Evolutionary conservation across 2,797 vertebrate species (phyloP), one percentile per base, ranked within the genome.

Genomic region (Hemitrygon akajei): DNA sequence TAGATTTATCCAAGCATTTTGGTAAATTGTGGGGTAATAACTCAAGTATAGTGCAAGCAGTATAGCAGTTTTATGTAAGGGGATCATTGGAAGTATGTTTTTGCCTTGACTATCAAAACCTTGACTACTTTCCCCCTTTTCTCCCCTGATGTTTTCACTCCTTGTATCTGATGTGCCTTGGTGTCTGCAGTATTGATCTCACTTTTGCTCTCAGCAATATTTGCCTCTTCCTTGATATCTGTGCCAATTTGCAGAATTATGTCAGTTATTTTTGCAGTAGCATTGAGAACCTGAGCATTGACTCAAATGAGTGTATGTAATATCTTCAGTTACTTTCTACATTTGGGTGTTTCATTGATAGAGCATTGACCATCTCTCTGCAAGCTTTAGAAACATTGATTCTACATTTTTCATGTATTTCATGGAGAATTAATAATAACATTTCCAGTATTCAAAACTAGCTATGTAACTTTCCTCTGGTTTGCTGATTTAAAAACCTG

Each of bases 191-290:
- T 69, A 69, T 34, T 69, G 30, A 60, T 60, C 25, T 27, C 47
- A 6, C 56, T 6, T 37, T 89, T 89, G n/a, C 18, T 69, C 86
- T 89, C n/a, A 22, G 30, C 58, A 63, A 89, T 9, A 22, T 34
- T 89, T 89, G 86, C n/a, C 86, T 66, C 86, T 37, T 86, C 86
- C 86, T 37, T 89, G 86, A 69, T 69, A 89, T 20, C n/a, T 89
- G 58, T 89, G n/a, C 86, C 86, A 89, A 22, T 22, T 89, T 66
- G 14, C 69, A 9, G 63, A 89, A 89, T 89, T 89, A 66, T 89
- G 60, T 69, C 60, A 60, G 16, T 89, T 89, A 89, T 89, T 89
- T 89, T 89, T 37, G 86, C 7, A 63, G 58, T 58, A 63, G 58
- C 58, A 34, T 27, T 89, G 86, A 89, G n/a, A 37, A 66, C 34